phyloP scores from a whole-genome alignment of 1,140 invertebrate species.

The Cydia strobilella region DNA sequence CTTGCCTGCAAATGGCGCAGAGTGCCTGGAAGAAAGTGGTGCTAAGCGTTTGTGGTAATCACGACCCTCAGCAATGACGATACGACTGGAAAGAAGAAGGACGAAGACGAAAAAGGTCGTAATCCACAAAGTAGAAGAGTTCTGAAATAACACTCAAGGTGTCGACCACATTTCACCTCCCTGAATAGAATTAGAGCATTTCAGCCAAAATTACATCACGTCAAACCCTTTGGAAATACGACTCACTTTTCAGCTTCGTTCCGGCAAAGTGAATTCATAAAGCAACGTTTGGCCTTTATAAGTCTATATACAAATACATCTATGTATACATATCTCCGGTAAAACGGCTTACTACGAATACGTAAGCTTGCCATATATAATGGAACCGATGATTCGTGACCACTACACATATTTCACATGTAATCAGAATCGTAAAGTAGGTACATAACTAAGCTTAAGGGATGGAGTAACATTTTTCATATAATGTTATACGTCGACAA shows the following conservation, averaged over 20 bases:
- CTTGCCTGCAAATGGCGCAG: no score
- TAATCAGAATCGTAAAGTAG: not conserved
- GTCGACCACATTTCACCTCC: constrained; percentile 13
- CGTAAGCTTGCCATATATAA: constrained; percentile 1
- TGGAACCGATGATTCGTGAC: constrained; percentile 18
- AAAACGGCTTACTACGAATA: not conserved
- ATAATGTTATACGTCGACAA: not conserved
- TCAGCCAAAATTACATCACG: constrained; percentile 30
- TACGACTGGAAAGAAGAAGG: no score
- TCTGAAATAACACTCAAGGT: constrained; percentile 22
- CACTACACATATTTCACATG: constrained; percentile 15
- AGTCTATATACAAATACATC: not conserved
- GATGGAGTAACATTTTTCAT: constrained; percentile 1
- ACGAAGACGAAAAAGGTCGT: not conserved
- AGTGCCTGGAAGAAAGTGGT: no score
- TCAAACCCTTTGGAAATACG: constrained; percentile 32
- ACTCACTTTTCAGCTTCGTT: constrained; percentile 21
- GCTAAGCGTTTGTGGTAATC: no score
- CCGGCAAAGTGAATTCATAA: constrained; percentile 29
- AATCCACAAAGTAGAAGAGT: constrained; percentile 5
- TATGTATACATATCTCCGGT: not conserved
- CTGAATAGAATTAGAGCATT: constrained; percentile 17
- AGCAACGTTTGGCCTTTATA: not conserved
- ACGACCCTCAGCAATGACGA: no score
- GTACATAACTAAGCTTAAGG: constrained; percentile 17